Evolutionary conservation across 2,113 vertebrate species (phyloP).

Genomic region (Brachyistius frenatus): DNA sequence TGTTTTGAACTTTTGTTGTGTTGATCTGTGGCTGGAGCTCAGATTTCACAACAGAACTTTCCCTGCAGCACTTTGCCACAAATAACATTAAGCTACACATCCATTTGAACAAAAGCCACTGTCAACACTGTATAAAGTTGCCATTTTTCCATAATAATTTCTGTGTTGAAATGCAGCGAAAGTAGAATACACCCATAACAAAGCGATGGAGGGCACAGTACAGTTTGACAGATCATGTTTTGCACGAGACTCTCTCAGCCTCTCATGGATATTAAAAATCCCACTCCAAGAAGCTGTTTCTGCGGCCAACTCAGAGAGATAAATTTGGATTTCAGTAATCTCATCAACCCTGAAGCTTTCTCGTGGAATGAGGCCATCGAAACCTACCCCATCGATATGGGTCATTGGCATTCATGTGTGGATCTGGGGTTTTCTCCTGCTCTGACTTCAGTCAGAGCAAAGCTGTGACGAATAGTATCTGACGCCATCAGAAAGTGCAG

Average conservation of each 20-base stretch:
- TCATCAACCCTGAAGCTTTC: slow-evolving; percentile 47
- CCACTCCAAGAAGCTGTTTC: slow-evolving; percentile 39
- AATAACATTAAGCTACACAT: background rate
- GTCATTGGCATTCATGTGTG: slow-evolving; percentile 50
- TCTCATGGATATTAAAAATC: slow-evolving; percentile 42
- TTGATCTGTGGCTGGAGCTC: slow-evolving; percentile 2
- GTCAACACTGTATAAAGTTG: background rate
- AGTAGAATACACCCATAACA: background rate
- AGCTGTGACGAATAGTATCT: slow-evolving; percentile 45
- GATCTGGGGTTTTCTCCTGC: background rate
- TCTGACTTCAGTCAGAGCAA: background rate
- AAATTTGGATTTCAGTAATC: slow-evolving; percentile 70
- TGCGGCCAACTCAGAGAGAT: slow-evolving; percentile 44
- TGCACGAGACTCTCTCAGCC: background rate
- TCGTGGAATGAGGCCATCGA: slow-evolving; percentile 57
- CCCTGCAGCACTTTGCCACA: background rate
- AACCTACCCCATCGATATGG: slow-evolving; percentile 43
- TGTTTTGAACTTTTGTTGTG: background rate
- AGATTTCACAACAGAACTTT: background rate
- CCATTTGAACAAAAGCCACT: background rate
- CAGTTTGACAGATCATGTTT: slow-evolving; percentile 12
- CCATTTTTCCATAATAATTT: background rate
- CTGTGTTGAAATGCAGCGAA: background rate
- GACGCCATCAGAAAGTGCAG: slow-evolving; percentile 17
- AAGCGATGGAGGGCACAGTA: background rate